These are phyloP conservation scores for Sitobion miscanthi DNA, from an alignment of 1,140 invertebrate species.

Conservation along the genomic window DNA sequence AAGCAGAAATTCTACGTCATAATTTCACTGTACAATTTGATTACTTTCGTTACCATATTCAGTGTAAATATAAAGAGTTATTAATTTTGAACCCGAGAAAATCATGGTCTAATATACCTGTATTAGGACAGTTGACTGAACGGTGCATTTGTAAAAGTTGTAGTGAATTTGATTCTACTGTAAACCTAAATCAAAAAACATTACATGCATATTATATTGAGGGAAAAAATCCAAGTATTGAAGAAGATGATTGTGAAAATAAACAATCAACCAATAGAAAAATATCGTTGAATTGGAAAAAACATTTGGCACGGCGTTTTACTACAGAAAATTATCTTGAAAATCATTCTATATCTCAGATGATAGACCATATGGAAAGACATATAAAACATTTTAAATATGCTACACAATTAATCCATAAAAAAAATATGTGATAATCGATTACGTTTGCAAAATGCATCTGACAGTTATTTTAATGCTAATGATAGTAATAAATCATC, in stretches of 20 bases:
- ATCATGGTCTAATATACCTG: slow-evolving; percentile 27
- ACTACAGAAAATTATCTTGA: neutral
- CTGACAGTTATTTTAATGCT: slow-evolving; percentile 31
- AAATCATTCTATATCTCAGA: slow-evolving; percentile 40
- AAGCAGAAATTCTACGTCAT: slow-evolving; percentile 26
- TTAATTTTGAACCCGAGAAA: slow-evolving; percentile 28
- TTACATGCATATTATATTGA: slow-evolving; percentile 20
- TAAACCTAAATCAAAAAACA: slow-evolving; percentile 28
- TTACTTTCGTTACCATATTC: slow-evolving; percentile 43
- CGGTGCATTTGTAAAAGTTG: slow-evolving; percentile 27
- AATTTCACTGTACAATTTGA: slow-evolving; percentile 49
- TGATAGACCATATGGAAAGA: slow-evolving; percentile 33
- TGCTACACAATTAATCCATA: slow-evolving; percentile 18
- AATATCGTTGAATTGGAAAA: slow-evolving; percentile 34
- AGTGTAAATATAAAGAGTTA: slow-evolving; percentile 43
- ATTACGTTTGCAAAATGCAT: neutral
- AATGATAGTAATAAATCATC: neutral
- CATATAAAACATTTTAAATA: slow-evolving; percentile 9
- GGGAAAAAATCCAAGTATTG: slow-evolving; percentile 27
- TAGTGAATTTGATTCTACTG: slow-evolving; percentile 43
- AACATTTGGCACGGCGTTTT: slow-evolving; percentile 37
- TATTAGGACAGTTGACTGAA: slow-evolving; percentile 29
- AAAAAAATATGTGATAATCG: neutral
- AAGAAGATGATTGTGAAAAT: slow-evolving; percentile 13
- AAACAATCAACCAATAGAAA: slow-evolving; percentile 5